A percentile compares a stretch with the other conserved stretches of the same genome.
phyloP scores from a whole-genome alignment of 1,140 invertebrate species.

The Cydia fagiglandana region DNA sequence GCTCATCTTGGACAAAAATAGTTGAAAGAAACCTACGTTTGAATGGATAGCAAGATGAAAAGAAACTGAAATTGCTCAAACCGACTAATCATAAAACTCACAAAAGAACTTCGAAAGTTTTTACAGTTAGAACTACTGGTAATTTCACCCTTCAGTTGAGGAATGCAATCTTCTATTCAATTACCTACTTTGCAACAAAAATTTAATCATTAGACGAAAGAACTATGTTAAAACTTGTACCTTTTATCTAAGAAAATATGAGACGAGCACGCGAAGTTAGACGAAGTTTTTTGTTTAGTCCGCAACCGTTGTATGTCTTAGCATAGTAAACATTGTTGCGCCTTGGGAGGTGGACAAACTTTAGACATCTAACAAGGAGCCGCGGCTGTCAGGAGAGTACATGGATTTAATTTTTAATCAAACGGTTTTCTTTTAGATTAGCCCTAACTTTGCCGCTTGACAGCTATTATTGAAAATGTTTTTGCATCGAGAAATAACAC shows the following conservation, averaged over 20 bases:
- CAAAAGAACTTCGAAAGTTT: neutral
- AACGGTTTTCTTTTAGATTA: no score
- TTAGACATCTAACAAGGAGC: no score
- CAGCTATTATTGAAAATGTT: no score
- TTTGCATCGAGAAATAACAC: no score
- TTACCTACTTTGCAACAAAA: neutral
- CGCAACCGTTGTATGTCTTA: neutral
- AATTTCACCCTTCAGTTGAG: neutral
- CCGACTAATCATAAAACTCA: neutral
- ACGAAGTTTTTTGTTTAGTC: neutral
- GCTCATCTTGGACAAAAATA: neutral
- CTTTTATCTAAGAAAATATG: constrained; percentile 1
- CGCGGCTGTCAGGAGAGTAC: no score
- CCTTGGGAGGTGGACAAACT: no score
- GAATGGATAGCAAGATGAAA: neutral
- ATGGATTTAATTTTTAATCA: no score
- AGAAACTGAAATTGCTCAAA: neutral
- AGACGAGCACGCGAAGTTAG: neutral
- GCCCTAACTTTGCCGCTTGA: no score
- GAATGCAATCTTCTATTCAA: neutral
- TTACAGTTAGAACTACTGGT: neutral
- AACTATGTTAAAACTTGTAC: constrained; percentile 4
- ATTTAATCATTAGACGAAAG: neutral
- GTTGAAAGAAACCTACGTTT: neutral
- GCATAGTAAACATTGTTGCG: constrained; percentile 7